phyloP scores from a whole-genome alignment of 2,113 vertebrate genomes.

The Cyphomyrus plagiostoma region DNA sequence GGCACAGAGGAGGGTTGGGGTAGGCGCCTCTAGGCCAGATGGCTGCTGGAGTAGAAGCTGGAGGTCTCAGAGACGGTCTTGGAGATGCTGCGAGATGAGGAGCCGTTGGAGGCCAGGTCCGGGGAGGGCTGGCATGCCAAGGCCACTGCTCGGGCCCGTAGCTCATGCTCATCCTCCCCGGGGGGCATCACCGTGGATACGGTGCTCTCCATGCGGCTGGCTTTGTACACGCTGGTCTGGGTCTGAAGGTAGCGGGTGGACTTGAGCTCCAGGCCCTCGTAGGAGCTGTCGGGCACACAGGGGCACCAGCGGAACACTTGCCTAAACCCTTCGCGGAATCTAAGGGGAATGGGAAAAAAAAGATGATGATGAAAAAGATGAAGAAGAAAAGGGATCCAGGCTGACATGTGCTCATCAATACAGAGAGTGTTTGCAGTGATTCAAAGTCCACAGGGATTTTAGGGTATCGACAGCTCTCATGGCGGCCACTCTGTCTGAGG shows the following conservation, averaged over 20 bases:
- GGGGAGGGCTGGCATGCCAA: slow-evolving; percentile 57
- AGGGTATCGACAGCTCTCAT: background rate
- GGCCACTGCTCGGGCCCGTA: slow-evolving; percentile 40
- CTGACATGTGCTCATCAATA: background rate
- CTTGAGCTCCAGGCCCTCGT: slow-evolving; percentile 88
- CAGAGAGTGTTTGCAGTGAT: background rate
- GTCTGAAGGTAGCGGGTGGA: slow-evolving; percentile 81
- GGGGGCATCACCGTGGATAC: slow-evolving; percentile 66
- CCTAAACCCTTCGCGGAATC: slow-evolving; percentile 91
- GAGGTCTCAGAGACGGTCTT: slow-evolving; percentile 80
- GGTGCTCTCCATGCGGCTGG: slow-evolving; percentile 81
- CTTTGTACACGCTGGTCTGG: slow-evolving; percentile 85
- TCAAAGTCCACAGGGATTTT: background rate
- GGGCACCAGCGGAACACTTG: slow-evolving; percentile 86
- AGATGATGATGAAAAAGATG: background rate
- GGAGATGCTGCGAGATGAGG: slow-evolving; percentile 79
- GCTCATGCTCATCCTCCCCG: slow-evolving; percentile 31
- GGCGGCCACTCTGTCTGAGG: background rate
- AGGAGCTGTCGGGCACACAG: slow-evolving; percentile 62
- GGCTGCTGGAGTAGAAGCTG: slow-evolving; percentile 82
- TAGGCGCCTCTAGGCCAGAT: slow-evolving; percentile 40
- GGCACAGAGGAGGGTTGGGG: background rate
- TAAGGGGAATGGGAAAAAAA: slow-evolving; percentile 39
- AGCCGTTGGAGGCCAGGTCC: slow-evolving; percentile 79
- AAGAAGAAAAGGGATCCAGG: background rate